Evolutionary conservation across 1,140 invertebrate species (phyloP).

Genomic region (Cherax quadricarinatus): DNA sequence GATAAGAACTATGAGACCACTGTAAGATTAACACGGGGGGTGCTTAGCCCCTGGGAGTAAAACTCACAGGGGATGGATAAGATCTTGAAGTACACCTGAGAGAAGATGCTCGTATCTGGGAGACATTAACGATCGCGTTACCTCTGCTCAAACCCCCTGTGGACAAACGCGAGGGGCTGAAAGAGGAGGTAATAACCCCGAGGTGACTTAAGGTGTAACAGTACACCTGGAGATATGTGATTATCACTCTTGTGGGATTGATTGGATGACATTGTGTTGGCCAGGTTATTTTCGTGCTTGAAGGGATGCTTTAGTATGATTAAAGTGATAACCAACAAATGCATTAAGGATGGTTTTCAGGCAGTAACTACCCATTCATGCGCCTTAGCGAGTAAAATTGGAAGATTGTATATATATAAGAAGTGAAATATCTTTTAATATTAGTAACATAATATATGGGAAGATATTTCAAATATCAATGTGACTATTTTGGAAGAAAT

Average conservation of each 20-base stretch:
- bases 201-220: not conserved
- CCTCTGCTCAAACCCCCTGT: constrained; percentile 37
- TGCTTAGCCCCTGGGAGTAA: not conserved
- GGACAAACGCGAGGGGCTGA: constrained; percentile 15
- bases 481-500: too few species aligned
- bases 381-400: not conserved
- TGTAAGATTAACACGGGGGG: not conserved
- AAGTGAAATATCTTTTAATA: not conserved
- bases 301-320: not conserved
- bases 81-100: constrained; percentile 47
- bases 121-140: constrained; percentile 56
- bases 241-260: constrained; percentile 11
- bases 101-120: constrained; percentile 39
- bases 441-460: not conserved
- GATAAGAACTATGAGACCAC: not conserved
- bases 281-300: not conserved
- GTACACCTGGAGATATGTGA: not conserved
- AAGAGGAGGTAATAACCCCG: not conserved
- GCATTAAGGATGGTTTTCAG: constrained; percentile 8
- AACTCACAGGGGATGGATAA: constrained; percentile 23
- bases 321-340: constrained; percentile 1
- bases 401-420: not conserved
- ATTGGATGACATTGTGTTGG: not conserved
- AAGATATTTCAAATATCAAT: not conserved
- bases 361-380: not conserved